A percentile compares a stretch with the other conserved stretches of the same genome.
Conservation (phyloP, 2,888 invertebrate genomes). For the Oscheius myriophilus region DNA sequence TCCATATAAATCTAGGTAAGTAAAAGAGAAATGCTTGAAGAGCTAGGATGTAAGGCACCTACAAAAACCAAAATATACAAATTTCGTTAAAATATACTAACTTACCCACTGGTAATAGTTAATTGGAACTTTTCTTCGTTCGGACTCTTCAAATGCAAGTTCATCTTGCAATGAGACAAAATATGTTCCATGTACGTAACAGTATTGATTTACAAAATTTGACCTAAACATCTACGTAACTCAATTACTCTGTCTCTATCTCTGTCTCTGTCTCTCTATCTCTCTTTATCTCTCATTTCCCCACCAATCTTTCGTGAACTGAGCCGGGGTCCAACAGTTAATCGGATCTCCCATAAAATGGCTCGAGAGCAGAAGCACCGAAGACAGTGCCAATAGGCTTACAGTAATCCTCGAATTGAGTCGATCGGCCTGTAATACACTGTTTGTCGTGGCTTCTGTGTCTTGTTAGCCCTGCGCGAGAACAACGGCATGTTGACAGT, state of each 20-base stretch:
- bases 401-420: conserved; percentile 66
- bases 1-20: conserved; percentile 68
- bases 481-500: conserved; percentile 11
- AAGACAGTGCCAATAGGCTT: conserved; percentile 59
- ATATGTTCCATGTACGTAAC: conserved; percentile 70
- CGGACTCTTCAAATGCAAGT: conserved; percentile 57
- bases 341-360: conserved; percentile 69
- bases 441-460: conserved; percentile 24
- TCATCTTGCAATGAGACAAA: conserved; percentile 62
- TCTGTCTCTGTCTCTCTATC: background rate
- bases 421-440: conserved; percentile 62
- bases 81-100: background rate
- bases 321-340: conserved; percentile 69
- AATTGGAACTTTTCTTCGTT: conserved; percentile 57
- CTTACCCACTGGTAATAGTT: conserved; percentile 69
- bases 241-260: background rate
- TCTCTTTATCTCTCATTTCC: background rate
- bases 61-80: conserved; percentile 10
- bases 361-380: conserved; percentile 62
- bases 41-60: conserved; percentile 69
- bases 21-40: conserved; percentile 68
- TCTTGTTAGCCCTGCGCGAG: conserved; percentile 20
- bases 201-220: conserved; percentile 68
- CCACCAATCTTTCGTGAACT: conserved; percentile 66
- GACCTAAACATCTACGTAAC: conserved; percentile 25